Percentiles rank a stretch among this genome's conserved stretches.
Conservation (phyloP, 2,113 vertebrate genomes). For the Speoplatyrhinus poulsoni region DNA sequence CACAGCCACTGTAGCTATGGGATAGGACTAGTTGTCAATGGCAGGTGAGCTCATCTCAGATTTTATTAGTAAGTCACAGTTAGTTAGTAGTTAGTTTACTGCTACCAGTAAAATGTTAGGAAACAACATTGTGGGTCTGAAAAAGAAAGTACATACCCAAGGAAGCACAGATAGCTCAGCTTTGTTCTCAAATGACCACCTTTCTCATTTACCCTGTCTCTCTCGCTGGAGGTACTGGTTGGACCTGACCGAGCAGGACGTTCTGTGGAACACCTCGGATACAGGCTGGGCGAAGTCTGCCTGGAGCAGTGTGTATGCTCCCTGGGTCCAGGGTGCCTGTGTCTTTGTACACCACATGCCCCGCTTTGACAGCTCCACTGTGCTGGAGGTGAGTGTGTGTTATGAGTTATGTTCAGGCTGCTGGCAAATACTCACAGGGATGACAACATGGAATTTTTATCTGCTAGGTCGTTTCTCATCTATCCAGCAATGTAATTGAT, state of each 20-base stretch:
- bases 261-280: constrained; percentile 83
- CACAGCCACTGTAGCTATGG: constrained; percentile 81
- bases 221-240: constrained; percentile 76
- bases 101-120: no score
- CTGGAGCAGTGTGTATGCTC: constrained; percentile 80
- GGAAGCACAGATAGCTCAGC: no score
- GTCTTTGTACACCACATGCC: constrained; percentile 79
- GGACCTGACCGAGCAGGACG: constrained; percentile 76
- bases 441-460: not conserved
- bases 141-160: no score
- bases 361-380: constrained; percentile 68
- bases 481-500: no score
- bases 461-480: not conserved
- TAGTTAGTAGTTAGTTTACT: no score
- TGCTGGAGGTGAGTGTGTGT: constrained; percentile 73
- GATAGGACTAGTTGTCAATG: constrained; percentile 75
- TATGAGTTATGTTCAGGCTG: not conserved
- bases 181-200: no score
- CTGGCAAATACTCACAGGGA: not conserved
- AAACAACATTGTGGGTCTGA: no score
- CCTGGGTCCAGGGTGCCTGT: constrained; percentile 83
- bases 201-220: not conserved
- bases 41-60: constrained; percentile 66
- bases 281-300: constrained; percentile 84
- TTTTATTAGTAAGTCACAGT: no score